Percentiles rank a stretch among this genome's conserved stretches.
Conservation (phyloP, 1,140 invertebrate species). For the Drosophila biarmipes region DNA sequence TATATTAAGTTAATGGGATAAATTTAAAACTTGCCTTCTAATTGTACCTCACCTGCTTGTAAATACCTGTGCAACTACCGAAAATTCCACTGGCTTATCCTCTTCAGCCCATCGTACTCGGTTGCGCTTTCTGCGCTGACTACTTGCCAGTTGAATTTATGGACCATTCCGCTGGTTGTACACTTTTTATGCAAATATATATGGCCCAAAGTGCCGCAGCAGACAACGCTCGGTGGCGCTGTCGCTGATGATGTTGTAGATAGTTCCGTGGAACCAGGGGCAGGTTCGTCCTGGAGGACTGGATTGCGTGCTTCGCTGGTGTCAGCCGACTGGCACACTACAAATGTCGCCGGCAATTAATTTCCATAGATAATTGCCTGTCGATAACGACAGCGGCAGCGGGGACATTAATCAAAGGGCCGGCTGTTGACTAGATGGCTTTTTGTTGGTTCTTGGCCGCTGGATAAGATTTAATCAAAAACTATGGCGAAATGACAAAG, state of each 20-base stretch:
- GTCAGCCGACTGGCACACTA: constrained; percentile 48
- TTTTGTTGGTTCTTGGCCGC: constrained; percentile 20
- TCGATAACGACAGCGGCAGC: constrained; percentile 59
- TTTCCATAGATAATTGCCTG: constrained; percentile 74
- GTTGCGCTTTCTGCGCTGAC: constrained; percentile 39
- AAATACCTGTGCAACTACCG: not conserved
- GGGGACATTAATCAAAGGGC: constrained; percentile 65
- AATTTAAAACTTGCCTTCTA: not conserved
- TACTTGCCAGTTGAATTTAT: constrained; percentile 53
- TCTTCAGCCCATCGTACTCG: constrained; percentile 26
- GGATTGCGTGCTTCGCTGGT: constrained; percentile 52
- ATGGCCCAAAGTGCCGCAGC: constrained; percentile 44
- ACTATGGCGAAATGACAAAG: constrained; percentile 61
- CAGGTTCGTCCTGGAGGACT: not conserved
- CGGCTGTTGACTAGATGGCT: constrained; percentile 43
- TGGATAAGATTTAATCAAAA: constrained; percentile 56
- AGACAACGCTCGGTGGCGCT: constrained; percentile 46
- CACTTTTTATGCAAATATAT: constrained; percentile 63
- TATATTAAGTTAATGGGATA: not conserved
- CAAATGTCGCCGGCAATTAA: constrained; percentile 65
- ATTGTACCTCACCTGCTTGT: too few relatives aligned
- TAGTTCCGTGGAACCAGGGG: not conserved
- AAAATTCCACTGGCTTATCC: not conserved
- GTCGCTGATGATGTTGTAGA: constrained; percentile 36
- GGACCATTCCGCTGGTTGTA: constrained; percentile 40